Conservation (phyloP, 2,888 invertebrate genomes). For the Caenorhabditis sulstoni region DNA sequence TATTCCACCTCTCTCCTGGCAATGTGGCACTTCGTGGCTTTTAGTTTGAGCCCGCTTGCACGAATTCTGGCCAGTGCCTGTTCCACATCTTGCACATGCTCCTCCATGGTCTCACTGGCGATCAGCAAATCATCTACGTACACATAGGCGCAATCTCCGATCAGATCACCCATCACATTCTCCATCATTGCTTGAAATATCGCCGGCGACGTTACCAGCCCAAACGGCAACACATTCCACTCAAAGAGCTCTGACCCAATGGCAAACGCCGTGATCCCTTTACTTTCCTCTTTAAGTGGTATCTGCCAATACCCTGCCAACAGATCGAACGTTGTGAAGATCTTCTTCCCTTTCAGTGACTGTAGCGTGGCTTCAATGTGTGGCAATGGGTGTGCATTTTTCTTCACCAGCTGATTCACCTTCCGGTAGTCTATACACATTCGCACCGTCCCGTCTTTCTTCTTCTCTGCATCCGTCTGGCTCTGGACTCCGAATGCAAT, state of each 20-base stretch:
- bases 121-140: constrained; percentile 73
- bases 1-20: constrained; percentile 6
- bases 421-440: constrained; percentile 69
- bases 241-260: constrained; percentile 70
- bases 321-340: constrained; percentile 66
- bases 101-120: constrained; percentile 42
- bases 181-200: constrained; percentile 73
- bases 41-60: too few species aligned
- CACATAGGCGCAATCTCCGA: too few species aligned
- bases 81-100: constrained; percentile 51
- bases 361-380: too few species aligned
- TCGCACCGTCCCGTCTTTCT: constrained; percentile 63
- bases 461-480: too few species aligned
- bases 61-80: constrained; percentile 40
- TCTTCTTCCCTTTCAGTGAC: too few species aligned
- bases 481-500: too few species aligned
- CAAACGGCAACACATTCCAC: too few species aligned
- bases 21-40: constrained; percentile 20
- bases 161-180: constrained; percentile 28
- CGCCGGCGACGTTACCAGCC: constrained; percentile 69
- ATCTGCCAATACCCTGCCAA: constrained; percentile 71
- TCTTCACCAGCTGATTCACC: constrained; percentile 57
- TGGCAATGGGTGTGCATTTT: too few species aligned
- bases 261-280: constrained; percentile 69
- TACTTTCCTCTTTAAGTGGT: constrained; percentile 49